Evolutionary conservation across 2,113 vertebrate genomes (phyloP).

Genomic region (Mola mola): DNA sequence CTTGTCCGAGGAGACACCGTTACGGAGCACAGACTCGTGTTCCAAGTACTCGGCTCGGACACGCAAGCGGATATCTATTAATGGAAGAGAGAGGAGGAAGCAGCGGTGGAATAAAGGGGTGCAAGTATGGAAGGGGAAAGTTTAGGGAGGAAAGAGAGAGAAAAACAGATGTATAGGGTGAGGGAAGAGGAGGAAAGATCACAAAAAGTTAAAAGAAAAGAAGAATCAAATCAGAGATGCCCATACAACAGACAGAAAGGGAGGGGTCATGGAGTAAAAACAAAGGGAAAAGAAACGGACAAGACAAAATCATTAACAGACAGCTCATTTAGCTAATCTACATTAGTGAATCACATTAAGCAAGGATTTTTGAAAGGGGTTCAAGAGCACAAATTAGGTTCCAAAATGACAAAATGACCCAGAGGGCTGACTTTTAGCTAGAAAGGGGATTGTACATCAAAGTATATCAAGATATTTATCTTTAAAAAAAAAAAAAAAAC

Average conservation of each 20-base stretch:
- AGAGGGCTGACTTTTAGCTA: conserved; percentile 12
- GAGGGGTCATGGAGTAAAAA: conserved; percentile 47
- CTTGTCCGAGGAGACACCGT: conserved; percentile 86
- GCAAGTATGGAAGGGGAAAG: background rate
- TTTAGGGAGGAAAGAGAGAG: conserved; percentile 1
- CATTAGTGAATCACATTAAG: conserved; percentile 14
- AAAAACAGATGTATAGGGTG: background rate
- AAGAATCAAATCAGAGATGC: conserved; percentile 20
- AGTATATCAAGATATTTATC: conserved; percentile 15
- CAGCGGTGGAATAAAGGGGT: conserved; percentile 24
- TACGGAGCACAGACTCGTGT: conserved; percentile 86
- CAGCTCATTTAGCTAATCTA: background rate
- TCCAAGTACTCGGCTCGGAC: conserved; percentile 91
- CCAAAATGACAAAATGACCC: conserved; percentile 12
- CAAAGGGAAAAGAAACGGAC: conserved; percentile 51
- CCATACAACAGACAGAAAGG: conserved; percentile 23
- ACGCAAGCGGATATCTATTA: conserved; percentile 87
- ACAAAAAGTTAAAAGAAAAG: background rate
- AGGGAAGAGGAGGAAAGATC: conserved; percentile 15
- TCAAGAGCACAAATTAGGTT: conserved; percentile 6
- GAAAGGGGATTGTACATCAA: conserved; percentile 6
- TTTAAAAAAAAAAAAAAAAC: conserved; percentile 19
- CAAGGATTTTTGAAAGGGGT: background rate
- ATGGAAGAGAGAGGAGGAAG: conserved; percentile 40
- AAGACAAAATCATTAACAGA: conserved; percentile 38